Conservation (phyloP, 2,797 vertebrate genomes). For the Cryptoblepharus egeriae region DNA sequence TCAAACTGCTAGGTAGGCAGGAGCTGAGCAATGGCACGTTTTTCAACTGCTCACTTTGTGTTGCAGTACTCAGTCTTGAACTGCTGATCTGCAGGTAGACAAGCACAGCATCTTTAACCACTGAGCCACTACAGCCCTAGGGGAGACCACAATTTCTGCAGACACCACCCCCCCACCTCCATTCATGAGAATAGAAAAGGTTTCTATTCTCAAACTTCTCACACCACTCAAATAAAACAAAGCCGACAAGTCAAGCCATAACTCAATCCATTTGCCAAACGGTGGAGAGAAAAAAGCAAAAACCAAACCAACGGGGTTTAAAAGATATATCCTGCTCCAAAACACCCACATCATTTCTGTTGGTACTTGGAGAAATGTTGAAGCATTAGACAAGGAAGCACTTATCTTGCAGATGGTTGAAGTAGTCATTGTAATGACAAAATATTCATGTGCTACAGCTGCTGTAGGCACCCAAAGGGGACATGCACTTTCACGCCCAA, state of each 20-base stretch:
- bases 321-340: too few relatives aligned
- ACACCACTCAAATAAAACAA: not conserved
- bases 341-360: not conserved
- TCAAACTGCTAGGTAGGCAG: too few relatives aligned
- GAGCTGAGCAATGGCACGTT: too few relatives aligned
- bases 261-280: too few relatives aligned
- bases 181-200: too few relatives aligned
- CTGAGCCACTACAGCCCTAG: too few relatives aligned
- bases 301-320: not conserved
- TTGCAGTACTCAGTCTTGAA: too few relatives aligned
- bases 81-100: too few relatives aligned
- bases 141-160: not conserved
- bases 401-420: not conserved
- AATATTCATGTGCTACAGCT: not conserved
- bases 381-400: not conserved
- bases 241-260: not conserved
- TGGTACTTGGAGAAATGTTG: not conserved
- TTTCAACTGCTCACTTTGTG: too few relatives aligned
- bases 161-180: too few relatives aligned
- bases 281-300: not conserved
- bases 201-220: not conserved
- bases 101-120: too few relatives aligned
- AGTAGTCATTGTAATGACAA: not conserved
- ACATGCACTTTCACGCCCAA: not conserved
- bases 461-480: not conserved